Evolutionary conservation across 1,140 invertebrate species (phyloP).

Genomic region (Daktulosphaira vitifoliae): DNA sequence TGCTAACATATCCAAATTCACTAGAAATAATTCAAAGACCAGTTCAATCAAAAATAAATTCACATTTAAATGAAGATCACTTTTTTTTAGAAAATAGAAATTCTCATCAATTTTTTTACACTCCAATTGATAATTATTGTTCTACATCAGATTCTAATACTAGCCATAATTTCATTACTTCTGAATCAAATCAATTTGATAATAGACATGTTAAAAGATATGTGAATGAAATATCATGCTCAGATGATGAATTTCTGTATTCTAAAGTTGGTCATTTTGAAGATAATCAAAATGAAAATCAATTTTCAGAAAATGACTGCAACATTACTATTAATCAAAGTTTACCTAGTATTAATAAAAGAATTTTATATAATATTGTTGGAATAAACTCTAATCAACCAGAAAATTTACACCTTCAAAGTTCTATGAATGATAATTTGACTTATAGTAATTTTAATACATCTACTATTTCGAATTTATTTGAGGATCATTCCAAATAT

Average conservation of each 20-base stretch:
- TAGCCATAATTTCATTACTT: no score
- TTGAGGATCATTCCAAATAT: no score
- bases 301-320: not conserved
- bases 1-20: conserved; percentile 10
- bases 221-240: not conserved
- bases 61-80: conserved; percentile 4
- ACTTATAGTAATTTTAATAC: no score
- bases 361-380: not conserved
- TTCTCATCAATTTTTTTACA: conserved; percentile 1
- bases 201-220: not conserved
- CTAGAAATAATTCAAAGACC: not conserved
- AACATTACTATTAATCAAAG: not conserved
- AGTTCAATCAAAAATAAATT: not conserved
- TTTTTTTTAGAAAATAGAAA: conserved; percentile 19
- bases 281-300: conserved; percentile 1
- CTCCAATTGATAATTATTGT: not conserved
- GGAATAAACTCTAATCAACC: not conserved
- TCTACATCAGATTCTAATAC: not conserved
- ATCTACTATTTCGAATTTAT: no score
- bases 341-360: not conserved
- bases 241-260: not conserved
- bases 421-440: no score
- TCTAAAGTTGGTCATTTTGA: not conserved
- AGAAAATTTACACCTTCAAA: no score
- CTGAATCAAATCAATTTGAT: conserved; percentile 4